These are phyloP conservation scores for Brachymystax lenok DNA, from an alignment of 2,797 vertebrate species.

Conservation along the genomic window DNA sequence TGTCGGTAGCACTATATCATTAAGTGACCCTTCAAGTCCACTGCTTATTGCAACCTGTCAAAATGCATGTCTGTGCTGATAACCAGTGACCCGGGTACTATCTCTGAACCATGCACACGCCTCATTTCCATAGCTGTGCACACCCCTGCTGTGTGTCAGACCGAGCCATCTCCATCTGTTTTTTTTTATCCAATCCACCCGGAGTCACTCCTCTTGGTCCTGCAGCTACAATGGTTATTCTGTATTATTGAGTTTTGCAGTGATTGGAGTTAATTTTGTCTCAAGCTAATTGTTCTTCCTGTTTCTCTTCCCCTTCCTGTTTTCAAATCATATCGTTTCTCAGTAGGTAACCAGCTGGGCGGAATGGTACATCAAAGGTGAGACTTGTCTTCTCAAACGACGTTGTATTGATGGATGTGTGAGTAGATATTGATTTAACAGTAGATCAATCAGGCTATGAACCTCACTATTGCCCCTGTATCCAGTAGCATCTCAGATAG, in stretches of 20 bases:
- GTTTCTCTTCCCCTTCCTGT: conserved; percentile 28
- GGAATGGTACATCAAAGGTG: conserved; percentile 99
- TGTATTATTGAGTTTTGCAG: conserved; percentile 63
- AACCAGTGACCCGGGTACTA: conserved; percentile 58
- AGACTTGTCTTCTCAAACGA: conserved; percentile 50
- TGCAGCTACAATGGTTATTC: conserved; percentile 60
- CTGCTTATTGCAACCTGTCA: conserved; percentile 67
- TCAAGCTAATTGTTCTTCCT: conserved; percentile 69
- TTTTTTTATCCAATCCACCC: conserved; percentile 51
- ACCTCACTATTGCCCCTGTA: background rate
- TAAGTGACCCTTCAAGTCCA: conserved; percentile 63
- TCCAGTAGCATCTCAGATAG: background rate
- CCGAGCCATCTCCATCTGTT: conserved; percentile 79
- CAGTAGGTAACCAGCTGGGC: conserved; percentile 96
- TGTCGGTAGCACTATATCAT: conserved; percentile 56
- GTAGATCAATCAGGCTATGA: background rate
- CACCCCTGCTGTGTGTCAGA: conserved; percentile 81
- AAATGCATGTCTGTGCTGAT: conserved; percentile 65
- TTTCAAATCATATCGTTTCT: conserved; percentile 58
- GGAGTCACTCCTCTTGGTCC: conserved; percentile 66
- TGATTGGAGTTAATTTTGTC: conserved; percentile 57
- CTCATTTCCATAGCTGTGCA: conserved; percentile 62
- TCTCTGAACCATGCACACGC: conserved; percentile 30
- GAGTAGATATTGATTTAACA: background rate
- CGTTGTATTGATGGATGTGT: background rate